Percentiles rank a stretch among this genome's conserved stretches.
These are phyloP conservation scores for Saguinus imperator DNA, from an alignment of 2,113 vertebrate genomes.

Conservation along the genomic window DNA sequence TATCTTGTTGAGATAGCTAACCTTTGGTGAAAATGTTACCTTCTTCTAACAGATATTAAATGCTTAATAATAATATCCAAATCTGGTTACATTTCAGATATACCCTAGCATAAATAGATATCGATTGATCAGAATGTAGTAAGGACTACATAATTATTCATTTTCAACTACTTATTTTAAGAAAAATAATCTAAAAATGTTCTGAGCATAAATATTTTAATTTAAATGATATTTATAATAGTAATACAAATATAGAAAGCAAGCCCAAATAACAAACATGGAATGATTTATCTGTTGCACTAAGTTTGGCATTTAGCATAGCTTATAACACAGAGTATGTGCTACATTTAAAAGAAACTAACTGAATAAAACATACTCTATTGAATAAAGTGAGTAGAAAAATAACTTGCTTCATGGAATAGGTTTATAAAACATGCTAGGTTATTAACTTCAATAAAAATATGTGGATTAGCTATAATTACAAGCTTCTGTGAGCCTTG, in stretches of 20 bases:
- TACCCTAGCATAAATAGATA: background rate
- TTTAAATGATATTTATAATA: background rate
- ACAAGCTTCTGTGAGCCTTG: background rate
- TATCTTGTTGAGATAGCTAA: background rate
- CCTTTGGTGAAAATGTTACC: background rate
- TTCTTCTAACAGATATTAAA: background rate
- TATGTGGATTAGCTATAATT: background rate
- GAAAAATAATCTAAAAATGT: background rate
- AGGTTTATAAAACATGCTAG: background rate
- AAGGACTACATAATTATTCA: background rate
- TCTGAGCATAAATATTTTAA: background rate
- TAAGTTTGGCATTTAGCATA: background rate
- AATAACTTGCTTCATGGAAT: background rate
- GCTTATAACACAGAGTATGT: background rate
- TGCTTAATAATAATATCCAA: background rate
- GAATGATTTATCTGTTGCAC: background rate
- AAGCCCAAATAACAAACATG: background rate
- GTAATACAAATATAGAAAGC: background rate
- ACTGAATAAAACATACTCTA: background rate
- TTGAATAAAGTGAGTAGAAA: background rate
- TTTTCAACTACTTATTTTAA: background rate
- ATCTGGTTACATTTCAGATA: background rate
- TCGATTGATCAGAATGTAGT: background rate
- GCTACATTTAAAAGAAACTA: background rate
- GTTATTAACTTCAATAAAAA: background rate